These are phyloP conservation scores for Darevskia nairensis DNA, from an alignment of 2,797 vertebrate genomes.

Conservation along the genomic window DNA sequence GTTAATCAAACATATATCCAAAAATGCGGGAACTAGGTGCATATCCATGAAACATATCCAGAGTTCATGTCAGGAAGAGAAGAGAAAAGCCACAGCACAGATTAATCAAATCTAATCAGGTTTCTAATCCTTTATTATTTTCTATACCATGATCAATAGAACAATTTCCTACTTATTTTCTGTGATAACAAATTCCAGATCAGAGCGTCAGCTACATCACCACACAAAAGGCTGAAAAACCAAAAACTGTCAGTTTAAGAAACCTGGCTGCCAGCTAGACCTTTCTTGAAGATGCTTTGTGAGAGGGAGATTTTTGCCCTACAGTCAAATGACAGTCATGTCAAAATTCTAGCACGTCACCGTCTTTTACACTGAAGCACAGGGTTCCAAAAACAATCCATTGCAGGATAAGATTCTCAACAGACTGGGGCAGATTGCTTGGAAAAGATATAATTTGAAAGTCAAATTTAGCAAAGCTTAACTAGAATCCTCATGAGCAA, in stretches of 20 bases:
- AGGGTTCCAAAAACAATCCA: not conserved
- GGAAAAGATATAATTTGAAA: not conserved
- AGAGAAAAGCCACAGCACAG: not conserved
- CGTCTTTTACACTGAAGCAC: not conserved
- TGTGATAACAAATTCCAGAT: slow-evolving; percentile 16
- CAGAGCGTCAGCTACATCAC: not conserved
- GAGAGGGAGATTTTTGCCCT: slow-evolving; percentile 10
- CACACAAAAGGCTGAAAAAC: not conserved
- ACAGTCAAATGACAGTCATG: not conserved
- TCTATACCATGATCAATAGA: slow-evolving; percentile 5
- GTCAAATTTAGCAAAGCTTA: rapidly evolving
- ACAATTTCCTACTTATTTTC: not conserved
- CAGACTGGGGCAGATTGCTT: not conserved
- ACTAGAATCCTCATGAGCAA: slow-evolving; percentile 1
- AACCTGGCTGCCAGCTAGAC: not conserved
- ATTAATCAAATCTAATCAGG: rapidly evolving
- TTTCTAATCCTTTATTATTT: not conserved
- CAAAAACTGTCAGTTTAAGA: not conserved
- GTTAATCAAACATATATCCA: not conserved
- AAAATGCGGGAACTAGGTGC: slow-evolving; percentile 17
- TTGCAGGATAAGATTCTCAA: not conserved
- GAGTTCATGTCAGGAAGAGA: not conserved
- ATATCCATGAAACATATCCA: rapidly evolving
- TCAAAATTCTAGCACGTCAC: slow-evolving; percentile 23
- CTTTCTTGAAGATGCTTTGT: slow-evolving; percentile 32